A percentile compares a stretch with the other conserved stretches of the same genome.
These are phyloP conservation scores for Protophormia terraenovae DNA, from an alignment of 2,888 invertebrate genomes.

Conservation along the genomic window DNA sequence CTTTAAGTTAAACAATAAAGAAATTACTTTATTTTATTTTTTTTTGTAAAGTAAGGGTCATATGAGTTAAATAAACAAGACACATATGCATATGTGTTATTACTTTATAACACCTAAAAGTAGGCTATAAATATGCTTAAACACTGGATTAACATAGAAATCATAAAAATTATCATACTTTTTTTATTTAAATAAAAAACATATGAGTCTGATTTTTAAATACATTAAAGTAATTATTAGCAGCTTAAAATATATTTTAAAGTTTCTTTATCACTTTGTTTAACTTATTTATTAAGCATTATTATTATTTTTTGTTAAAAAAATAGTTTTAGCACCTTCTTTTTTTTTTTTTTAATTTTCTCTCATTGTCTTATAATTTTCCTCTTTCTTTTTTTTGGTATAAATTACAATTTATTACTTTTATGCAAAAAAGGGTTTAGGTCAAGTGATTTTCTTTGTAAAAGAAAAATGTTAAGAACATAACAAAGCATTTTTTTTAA, in stretches of 20 bases:
- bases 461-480: no score
- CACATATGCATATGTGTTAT: constrained; percentile 14
- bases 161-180: constrained; percentile 36
- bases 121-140: constrained; percentile 75
- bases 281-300: background rate
- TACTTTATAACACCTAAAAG: constrained; percentile 70
- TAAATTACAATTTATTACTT: constrained; percentile 36
- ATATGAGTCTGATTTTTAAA: constrained; percentile 30
- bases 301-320: background rate
- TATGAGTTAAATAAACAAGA: constrained; percentile 47
- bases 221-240: background rate
- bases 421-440: constrained; percentile 41
- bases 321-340: background rate
- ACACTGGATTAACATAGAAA: constrained; percentile 44
- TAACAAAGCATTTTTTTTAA: constrained; percentile 37
- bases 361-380: background rate
- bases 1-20: constrained; percentile 44
- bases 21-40: constrained; percentile 12
- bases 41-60: constrained; percentile 32
- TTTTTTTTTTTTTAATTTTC: background rate
- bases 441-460: constrained; percentile 49
- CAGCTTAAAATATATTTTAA: constrained; percentile 32
- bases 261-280: background rate
- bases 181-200: constrained; percentile 2
- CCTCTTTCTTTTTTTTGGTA: background rate